Conservation (phyloP, 2,888 invertebrate species). For the Tiliacea citrago region DNA sequence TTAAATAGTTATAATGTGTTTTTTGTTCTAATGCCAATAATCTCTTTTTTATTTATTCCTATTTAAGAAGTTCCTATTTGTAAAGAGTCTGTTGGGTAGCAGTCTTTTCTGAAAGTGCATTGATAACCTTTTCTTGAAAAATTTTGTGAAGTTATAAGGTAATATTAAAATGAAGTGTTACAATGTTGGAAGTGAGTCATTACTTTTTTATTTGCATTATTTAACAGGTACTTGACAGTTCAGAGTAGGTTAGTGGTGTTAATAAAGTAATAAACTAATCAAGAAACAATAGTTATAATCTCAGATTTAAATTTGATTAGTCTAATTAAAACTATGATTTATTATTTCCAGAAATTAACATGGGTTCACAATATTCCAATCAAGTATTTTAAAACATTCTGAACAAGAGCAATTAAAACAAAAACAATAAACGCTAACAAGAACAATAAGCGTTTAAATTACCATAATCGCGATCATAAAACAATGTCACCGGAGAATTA, state of each 20-base stretch:
- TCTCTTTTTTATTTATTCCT: background rate
- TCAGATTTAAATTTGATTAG: constrained; percentile 22
- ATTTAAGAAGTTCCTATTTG: too few relatives aligned
- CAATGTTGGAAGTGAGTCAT: background rate
- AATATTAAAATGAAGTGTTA: background rate
- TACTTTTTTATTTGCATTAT: background rate
- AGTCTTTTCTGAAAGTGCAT: background rate
- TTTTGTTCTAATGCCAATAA: background rate
- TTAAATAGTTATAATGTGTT: background rate
- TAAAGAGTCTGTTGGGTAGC: background rate
- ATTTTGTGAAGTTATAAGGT: background rate
- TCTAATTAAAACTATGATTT: constrained; percentile 15
- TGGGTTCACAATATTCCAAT: constrained; percentile 19
- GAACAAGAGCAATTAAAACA: constrained; percentile 48
- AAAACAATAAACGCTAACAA: constrained; percentile 52
- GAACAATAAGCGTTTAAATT: constrained; percentile 62
- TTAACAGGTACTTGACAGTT: background rate
- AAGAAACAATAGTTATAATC: constrained; percentile 23
- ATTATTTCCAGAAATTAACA: constrained; percentile 16
- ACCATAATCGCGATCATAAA: constrained; percentile 67
- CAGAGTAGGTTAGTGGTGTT: background rate
- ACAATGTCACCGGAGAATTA: constrained; percentile 72
- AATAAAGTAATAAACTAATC: background rate
- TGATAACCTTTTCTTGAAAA: background rate
- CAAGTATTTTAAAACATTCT: constrained; percentile 34